Evolutionary conservation across 2,888 invertebrate genomes (phyloP).

Genomic region (Zeuzera pyrina): DNA sequence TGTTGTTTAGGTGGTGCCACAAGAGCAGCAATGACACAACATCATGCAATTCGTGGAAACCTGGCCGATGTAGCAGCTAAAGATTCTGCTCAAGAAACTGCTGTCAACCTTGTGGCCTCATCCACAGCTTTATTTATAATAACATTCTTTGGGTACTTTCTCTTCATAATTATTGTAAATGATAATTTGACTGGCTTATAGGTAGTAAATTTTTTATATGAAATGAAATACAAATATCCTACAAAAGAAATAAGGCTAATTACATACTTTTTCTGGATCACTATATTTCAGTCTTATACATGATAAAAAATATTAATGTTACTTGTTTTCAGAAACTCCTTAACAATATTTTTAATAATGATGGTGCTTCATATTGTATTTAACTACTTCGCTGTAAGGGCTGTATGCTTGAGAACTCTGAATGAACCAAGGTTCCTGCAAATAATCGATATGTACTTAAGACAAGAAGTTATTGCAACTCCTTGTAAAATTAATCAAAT

Average conservation of each 20-base stretch:
- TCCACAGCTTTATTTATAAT: conserved; percentile 84
- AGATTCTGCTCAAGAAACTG: conserved; percentile 97
- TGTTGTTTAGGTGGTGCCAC: conserved; percentile 85
- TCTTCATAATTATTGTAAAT: no score
- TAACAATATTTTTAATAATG: conserved; percentile 81
- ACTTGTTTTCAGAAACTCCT: conserved; percentile 73
- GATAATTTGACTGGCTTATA: no score
- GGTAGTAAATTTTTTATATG: no score
- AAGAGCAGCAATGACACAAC: conserved; percentile 92
- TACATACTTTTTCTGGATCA: not conserved
- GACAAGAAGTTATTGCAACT: conserved; percentile 71
- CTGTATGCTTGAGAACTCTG: conserved; percentile 84
- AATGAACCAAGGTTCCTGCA: conserved; percentile 85
- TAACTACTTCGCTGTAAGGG: conserved; percentile 89
- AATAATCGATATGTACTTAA: conserved; percentile 78
- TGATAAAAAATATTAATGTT: not conserved
- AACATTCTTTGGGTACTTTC: conserved; percentile 72
- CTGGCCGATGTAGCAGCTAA: conserved; percentile 95
- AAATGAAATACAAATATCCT: no score
- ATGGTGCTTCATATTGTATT: conserved; percentile 86
- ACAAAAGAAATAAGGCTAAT: no score
- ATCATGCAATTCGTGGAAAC: conserved; percentile 92
- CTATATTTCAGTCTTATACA: conserved; percentile 1
- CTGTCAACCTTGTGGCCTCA: conserved; percentile 92
- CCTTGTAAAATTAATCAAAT: conserved; percentile 78